phyloP scores from a whole-genome alignment of 2,113 vertebrate species.

The Rhabdornis inornatus region DNA sequence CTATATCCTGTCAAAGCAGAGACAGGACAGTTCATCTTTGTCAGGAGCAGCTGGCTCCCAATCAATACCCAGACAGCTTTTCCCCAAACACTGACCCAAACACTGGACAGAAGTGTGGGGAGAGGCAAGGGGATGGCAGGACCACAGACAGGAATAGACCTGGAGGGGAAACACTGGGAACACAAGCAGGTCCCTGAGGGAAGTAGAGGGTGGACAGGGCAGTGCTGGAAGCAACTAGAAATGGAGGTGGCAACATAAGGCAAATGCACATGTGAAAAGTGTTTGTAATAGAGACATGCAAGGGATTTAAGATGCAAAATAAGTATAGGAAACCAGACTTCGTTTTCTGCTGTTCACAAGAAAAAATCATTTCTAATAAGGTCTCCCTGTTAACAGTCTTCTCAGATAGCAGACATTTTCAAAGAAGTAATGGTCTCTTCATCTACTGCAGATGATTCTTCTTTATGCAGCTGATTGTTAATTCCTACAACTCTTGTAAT shows the following conservation, averaged over 20 bases:
- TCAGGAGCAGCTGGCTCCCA: not conserved
- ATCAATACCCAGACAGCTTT: accelerated
- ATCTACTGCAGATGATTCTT: not conserved
- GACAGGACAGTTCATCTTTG: not conserved
- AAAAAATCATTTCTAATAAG: not conserved
- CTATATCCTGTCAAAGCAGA: not conserved
- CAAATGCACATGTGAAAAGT: accelerated
- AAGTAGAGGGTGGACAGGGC: accelerated
- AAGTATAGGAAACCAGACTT: not conserved
- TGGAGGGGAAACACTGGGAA: not conserved
- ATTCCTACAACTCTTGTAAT: slow-evolving; percentile 33
- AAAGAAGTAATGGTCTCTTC: slow-evolving; percentile 26
- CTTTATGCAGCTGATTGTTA: slow-evolving; percentile 26
- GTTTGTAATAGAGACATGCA: not conserved
- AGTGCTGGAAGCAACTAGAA: not conserved
- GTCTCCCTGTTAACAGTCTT: not conserved
- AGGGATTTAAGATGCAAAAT: not conserved
- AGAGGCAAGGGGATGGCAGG: not conserved
- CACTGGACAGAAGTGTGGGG: accelerated
- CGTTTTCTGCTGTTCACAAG: not conserved
- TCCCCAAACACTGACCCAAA: accelerated
- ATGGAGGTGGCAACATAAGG: not conserved
- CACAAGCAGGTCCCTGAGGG: not conserved
- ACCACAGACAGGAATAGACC: not conserved
- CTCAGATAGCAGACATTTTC: not conserved